phyloP scores from a whole-genome alignment of 2,797 vertebrate species.

The Sebastes miniatus region DNA sequence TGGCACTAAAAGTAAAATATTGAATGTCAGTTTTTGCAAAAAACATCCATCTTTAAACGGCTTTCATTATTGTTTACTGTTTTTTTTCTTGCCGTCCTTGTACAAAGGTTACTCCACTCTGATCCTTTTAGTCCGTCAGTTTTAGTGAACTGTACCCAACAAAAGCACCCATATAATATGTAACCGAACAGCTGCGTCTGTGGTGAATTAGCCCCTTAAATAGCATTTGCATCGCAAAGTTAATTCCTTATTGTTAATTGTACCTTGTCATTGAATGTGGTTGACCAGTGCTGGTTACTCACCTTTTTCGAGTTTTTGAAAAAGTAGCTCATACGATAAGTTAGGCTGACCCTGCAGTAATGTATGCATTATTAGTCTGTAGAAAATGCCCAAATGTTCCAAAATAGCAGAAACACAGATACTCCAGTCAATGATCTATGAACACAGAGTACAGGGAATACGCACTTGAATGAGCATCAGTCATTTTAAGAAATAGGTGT shows the following conservation, averaged over 20 bases:
- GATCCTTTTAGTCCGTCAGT: neutral
- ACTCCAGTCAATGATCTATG: conserved; percentile 10
- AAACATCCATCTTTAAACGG: neutral
- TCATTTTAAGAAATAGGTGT: conserved; percentile 1
- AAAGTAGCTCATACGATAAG: neutral
- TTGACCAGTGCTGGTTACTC: neutral
- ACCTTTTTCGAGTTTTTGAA: neutral
- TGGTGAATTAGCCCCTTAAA: neutral
- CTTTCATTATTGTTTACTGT: neutral
- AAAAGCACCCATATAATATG: neutral
- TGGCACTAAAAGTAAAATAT: conserved; percentile 2
- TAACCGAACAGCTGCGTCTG: neutral
- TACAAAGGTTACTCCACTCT: neutral
- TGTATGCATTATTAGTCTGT: conserved; percentile 3
- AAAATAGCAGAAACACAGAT: conserved; percentile 7
- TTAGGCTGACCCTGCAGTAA: neutral
- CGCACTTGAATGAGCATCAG: neutral
- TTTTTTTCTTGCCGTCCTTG: neutral
- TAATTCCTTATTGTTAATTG: neutral
- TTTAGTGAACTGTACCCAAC: neutral
- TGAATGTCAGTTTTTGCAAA: neutral
- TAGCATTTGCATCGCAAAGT: neutral
- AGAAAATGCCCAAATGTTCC: neutral
- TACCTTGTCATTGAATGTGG: neutral
- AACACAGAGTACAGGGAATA: conserved; percentile 1